These are phyloP conservation scores for Anolis carolinensis DNA, from an alignment of 2,113 vertebrate genomes.

Conservation along the genomic window DNA sequence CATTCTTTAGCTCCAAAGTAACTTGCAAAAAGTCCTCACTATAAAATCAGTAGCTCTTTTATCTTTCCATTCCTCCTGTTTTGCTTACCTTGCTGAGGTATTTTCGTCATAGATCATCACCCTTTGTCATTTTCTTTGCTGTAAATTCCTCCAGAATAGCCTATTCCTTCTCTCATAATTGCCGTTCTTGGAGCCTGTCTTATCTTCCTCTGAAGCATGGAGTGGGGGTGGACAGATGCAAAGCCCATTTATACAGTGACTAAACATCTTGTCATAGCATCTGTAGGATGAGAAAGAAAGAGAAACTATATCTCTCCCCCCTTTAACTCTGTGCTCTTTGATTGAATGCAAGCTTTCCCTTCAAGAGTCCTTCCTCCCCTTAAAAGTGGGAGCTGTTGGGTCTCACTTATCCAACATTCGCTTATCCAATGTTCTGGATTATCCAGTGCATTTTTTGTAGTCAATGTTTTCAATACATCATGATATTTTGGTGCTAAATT, in stretches of 20 bases:
- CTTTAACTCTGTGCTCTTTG: background rate
- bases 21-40: background rate
- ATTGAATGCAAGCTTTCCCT: background rate
- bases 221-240: background rate
- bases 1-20: background rate
- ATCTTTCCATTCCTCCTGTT: background rate
- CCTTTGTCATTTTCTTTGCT: conserved; percentile 5
- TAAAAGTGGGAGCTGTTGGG: conserved; percentile 36
- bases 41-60: background rate
- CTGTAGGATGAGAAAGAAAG: background rate
- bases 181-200: conserved; percentile 13
- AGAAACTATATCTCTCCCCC: background rate
- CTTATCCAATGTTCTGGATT: no score
- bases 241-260: background rate
- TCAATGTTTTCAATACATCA: no score
- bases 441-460: no score
- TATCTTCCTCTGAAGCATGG: background rate
- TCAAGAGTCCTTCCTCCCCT: conserved; percentile 10
- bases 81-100: background rate
- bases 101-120: conserved; percentile 1
- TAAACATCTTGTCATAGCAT: conserved; percentile 20
- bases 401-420: no score
- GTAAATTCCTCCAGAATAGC: background rate
- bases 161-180: conserved; percentile 4
- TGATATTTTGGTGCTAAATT: no score